Base-by-base conservation (phyloP, 2,113 vertebrate species). In the Dipodomys merriami region DNA sequence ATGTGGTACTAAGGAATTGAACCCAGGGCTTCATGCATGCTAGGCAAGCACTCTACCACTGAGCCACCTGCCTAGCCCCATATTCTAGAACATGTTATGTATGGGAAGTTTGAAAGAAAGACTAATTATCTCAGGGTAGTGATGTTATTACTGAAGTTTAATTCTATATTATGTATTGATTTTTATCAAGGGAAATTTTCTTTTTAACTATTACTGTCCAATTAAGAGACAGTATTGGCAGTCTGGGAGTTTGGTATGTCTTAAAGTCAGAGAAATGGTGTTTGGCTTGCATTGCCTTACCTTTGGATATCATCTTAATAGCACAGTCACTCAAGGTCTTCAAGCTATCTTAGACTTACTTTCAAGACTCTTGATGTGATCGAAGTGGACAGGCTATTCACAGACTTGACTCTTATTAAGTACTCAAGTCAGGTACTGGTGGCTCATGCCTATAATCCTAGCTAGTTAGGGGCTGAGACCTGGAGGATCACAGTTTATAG, bases 281-380 rank as follows among this genome's bases (percentile, higher is more conserved):
- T 90, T 78, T 39, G 57, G 35, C 35, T 69, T 81, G 35, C 53
- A 67, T 83, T 84, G 15, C 19, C 35, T 83, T 83, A 30, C 83
- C 30, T 83, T 81, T 93, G 68, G 82, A 95, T 16, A 91, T 22
- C 83, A 27, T 83, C n/a, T 88, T 92, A 91, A 39, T 74, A 91
- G 84, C 39, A 90, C 49, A 80, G 71, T 91, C 69, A 91, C 23
- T 91, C 27, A 81, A 46, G n/a, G 35, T 57, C 57, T 92, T 60
- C 23, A 46, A 88, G 64, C n/a, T 85, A 90, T 7, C 65, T 57
- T 77, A 11, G 67, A 35, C 79, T 90, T 82, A 88, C 53, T 64
- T 88, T 62, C 20, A 78, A 39, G 39, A 68, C 4, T 88, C 78
- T 91, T 64, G 60, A 20, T 93, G 49, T 35, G 68, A 33, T 69